These are phyloP conservation scores for Menura novaehollandiae DNA, from an alignment of 2,113 vertebrate genomes.

Conservation along the genomic window DNA sequence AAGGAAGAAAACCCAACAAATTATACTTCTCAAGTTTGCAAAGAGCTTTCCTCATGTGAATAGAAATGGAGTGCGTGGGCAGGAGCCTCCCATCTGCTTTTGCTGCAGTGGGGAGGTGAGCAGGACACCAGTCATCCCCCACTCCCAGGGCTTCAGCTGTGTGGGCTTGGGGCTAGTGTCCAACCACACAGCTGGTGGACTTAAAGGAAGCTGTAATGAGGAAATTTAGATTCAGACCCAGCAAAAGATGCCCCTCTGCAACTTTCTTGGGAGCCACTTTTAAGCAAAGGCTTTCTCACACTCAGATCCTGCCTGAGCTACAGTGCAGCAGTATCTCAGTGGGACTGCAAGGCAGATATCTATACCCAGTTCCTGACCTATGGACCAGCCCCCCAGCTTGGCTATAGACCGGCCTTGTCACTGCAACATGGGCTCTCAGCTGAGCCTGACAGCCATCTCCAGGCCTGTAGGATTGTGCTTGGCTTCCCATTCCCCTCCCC, in stretches of 20 bases:
- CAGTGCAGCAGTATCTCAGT: fast-evolving
- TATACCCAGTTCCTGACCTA: neutral
- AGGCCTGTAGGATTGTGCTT: neutral
- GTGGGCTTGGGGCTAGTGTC: neutral
- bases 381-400: fast-evolving
- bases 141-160: neutral
- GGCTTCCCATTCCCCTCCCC: neutral
- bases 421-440: neutral
- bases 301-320: neutral
- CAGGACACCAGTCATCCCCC: neutral
- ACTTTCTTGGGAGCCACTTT: neutral
- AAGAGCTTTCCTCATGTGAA: neutral
- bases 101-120: neutral
- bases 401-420: neutral
- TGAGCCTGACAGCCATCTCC: neutral
- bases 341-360: fast-evolving
- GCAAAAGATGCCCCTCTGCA: fast-evolving
- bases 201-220: neutral
- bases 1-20: neutral
- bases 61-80: neutral
- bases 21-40: neutral
- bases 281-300: neutral
- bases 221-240: neutral
- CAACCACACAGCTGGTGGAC: neutral
- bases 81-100: neutral